Conservation (phyloP, 2,888 invertebrate species). For the Byasa hedistus region DNA sequence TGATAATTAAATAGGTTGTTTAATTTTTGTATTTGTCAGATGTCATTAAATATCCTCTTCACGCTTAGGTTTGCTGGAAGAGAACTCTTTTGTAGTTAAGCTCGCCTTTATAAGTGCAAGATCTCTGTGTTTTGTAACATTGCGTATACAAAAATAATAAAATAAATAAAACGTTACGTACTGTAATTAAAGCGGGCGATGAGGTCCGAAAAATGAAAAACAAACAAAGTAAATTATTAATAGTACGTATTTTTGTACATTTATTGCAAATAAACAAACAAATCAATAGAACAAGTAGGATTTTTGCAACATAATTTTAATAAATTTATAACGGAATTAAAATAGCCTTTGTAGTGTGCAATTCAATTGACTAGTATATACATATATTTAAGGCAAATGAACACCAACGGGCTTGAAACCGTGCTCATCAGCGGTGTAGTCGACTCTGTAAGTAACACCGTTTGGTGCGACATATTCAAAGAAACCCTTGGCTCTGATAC, state of each 20-base stretch:
- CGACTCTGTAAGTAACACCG: conserved; percentile 76
- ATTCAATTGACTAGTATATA: conserved; percentile 20
- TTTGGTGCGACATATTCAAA: conserved; percentile 83
- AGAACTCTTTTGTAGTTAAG: no score
- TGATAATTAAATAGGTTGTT: no score
- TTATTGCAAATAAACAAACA: conserved; percentile 19
- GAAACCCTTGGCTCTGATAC: conserved; percentile 72
- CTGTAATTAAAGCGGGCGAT: background rate
- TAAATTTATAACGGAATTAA: conserved; percentile 17
- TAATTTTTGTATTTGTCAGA: no score
- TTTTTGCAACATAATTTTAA: conserved; percentile 18
- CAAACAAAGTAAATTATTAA: background rate
- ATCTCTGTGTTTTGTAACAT: no score
- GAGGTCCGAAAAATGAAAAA: background rate
- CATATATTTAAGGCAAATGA: conserved; percentile 53
- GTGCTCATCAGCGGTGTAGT: conserved; percentile 80
- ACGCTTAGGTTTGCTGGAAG: no score
- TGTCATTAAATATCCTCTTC: no score
- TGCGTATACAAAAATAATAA: no score
- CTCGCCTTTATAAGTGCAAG: no score
- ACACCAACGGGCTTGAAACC: conserved; percentile 75
- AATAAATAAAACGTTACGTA: no score
- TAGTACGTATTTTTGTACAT: background rate
- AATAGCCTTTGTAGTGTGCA: conserved; percentile 16
- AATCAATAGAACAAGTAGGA: conserved; percentile 2